Evolutionary conservation across 2,113 vertebrate genomes (phyloP), one percentile per base, ranked within the genome.

Genomic region (Heteronetta atricapilla): DNA sequence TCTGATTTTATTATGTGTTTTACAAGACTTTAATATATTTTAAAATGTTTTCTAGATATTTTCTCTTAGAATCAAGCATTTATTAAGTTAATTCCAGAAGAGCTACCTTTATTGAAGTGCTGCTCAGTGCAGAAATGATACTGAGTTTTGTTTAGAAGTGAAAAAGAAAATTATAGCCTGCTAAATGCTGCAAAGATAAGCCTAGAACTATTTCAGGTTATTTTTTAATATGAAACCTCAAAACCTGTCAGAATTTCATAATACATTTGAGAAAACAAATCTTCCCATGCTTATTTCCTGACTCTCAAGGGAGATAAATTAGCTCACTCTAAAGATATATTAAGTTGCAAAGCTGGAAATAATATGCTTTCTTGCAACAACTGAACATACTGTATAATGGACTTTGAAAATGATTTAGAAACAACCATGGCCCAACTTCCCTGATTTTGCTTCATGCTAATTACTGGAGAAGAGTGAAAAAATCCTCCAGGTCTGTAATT

Each of bases 391-490:
- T 73, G 26, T 87, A 55, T 48, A 73, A 79, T 18, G 80, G 60
- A 86, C 50, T 62, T 8, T 20, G 40, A 85, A 78, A 93, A 94
- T 81, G n/a, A 89, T 89, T 94, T 91, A 96, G 60, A 55, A 79
- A 56, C 20, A 78, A 31, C 11, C 40, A 86, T 95, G 87, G 86
- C 46, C 7, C n/a, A 76, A n/a, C 31, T 81, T 89, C 88, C 66
- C 66, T 91, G 59, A 52, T 58, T 80, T 90, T 91, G 14, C 36
- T 86, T 70, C 22, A 58, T 64, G 77, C 4, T 80, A 81, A 87
- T 89, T 94, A 68, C 18, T 80, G 42, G 25, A 62, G 88, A 81
- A 95, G 50, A 69, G 77, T 28, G 3, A 4, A 58, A 64, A 74
- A n/a, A 50, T 31, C 0, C 7, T 89, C 25, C 19, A 58, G 11